Percentiles rank a stretch among this genome's conserved stretches.
Evolutionary conservation across 2,113 vertebrate species (phyloP).

Genomic region (Hippocampus abdominalis): DNA sequence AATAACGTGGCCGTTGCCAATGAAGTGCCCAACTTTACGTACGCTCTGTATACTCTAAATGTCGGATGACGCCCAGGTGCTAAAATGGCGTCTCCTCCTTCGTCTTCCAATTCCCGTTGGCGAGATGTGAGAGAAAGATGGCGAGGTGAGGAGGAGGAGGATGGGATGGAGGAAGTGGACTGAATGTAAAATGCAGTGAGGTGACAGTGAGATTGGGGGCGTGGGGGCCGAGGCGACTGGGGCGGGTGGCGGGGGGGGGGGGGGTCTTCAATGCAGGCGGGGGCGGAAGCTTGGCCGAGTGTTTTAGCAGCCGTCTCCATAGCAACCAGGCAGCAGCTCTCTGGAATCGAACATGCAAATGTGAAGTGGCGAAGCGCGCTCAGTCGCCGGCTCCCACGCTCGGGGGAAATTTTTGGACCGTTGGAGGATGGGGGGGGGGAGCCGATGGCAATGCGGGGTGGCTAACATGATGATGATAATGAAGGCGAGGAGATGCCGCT

Average conservation of each 20-base stretch:
- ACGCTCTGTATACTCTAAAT: background rate
- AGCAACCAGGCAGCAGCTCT: conserved; percentile 34
- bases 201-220: conserved; percentile 24
- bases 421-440: conserved; percentile 11
- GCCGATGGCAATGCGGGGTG: conserved; percentile 6
- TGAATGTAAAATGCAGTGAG: conserved; percentile 8
- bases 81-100: conserved; percentile 6
- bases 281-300: conserved; percentile 6
- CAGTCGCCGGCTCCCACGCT: conserved; percentile 25
- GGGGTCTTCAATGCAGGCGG: background rate
- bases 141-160: background rate
- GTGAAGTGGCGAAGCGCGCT: conserved; percentile 16
- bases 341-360: conserved; percentile 42
- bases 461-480: conserved; percentile 18
- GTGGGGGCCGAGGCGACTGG: conserved; percentile 6
- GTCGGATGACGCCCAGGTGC: background rate
- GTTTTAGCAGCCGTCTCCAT: conserved; percentile 44
- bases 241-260: background rate
- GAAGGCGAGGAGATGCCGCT: conserved; percentile 28
- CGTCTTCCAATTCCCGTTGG: background rate
- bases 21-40: background rate
- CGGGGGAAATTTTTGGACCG: conserved; percentile 32
- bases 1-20: background rate
- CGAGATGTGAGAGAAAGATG: background rate
- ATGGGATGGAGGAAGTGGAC: conserved; percentile 1